phyloP scores from a whole-genome alignment of 2,113 vertebrate genomes.

The Erpornis zantholeuca region DNA sequence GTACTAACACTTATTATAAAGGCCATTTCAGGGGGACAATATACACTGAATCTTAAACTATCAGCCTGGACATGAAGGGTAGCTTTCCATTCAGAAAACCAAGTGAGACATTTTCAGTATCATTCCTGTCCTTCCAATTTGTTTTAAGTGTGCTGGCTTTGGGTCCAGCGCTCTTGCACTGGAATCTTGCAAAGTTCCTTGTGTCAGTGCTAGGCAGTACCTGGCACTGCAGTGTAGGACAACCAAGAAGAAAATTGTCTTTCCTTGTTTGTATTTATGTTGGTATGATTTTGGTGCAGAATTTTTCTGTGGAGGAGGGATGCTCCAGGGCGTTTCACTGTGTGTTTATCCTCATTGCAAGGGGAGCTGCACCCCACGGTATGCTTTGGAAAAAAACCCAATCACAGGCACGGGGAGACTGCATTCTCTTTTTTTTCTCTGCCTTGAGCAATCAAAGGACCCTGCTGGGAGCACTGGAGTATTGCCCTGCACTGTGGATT shows the following conservation, averaged over 20 bases:
- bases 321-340: neutral
- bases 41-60: neutral
- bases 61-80: neutral
- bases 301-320: neutral
- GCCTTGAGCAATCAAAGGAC: neutral
- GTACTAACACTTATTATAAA: neutral
- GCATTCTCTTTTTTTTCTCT: neutral
- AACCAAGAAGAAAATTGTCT: neutral
- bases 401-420: accelerated
- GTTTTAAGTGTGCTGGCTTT: neutral
- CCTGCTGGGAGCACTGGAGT: accelerated
- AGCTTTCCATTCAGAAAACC: neutral
- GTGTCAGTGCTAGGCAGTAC: neutral
- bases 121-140: neutral
- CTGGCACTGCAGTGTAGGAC: neutral
- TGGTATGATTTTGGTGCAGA: neutral
- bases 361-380: neutral
- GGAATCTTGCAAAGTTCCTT: neutral
- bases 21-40: neutral
- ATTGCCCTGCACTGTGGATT: accelerated
- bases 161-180: neutral
- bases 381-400: neutral
- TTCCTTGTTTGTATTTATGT: neutral
- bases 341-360: neutral
- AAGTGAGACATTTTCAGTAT: neutral